Evolutionary conservation across 2,113 vertebrate species (phyloP).

Genomic region (Stegostoma tigrinum): DNA sequence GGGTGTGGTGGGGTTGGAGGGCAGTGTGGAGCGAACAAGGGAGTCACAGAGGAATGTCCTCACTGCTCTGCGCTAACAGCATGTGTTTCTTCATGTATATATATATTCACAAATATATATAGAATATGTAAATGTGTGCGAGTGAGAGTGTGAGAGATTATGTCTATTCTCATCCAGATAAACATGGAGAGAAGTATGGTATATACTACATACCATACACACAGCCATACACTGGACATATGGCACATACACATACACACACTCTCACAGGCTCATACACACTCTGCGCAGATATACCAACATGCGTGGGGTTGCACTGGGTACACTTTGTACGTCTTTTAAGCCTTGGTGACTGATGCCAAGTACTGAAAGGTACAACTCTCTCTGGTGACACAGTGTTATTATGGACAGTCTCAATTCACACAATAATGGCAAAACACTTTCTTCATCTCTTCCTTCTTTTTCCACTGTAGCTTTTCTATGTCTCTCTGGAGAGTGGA

Average conservation of each 20-base stretch:
- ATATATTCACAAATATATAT: neutral
- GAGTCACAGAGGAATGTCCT: neutral
- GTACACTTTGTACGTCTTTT: neutral
- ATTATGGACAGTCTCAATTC: neutral
- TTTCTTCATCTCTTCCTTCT: neutral
- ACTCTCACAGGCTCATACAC: neutral
- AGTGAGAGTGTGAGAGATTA: too few species aligned
- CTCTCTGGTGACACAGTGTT: neutral
- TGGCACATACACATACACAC: neutral
- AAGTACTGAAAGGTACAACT: neutral
- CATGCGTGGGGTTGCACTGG: neutral
- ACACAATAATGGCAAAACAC: neutral
- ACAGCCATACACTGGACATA: neutral
- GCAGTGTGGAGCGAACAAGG: too few species aligned
- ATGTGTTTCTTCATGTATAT: neutral
- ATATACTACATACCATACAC: neutral
- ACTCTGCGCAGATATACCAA: neutral
- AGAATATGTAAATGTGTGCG: too few species aligned
- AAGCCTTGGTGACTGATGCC: neutral
- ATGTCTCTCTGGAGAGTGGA: neutral
- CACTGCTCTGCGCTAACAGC: neutral
- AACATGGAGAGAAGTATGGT: neutral
- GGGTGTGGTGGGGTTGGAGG: too few species aligned
- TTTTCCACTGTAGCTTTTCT: neutral
- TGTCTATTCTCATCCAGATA: slow-evolving; percentile 18